phyloP scores from a whole-genome alignment of 2,888 invertebrate genomes.

The Operophtera brumata region DNA sequence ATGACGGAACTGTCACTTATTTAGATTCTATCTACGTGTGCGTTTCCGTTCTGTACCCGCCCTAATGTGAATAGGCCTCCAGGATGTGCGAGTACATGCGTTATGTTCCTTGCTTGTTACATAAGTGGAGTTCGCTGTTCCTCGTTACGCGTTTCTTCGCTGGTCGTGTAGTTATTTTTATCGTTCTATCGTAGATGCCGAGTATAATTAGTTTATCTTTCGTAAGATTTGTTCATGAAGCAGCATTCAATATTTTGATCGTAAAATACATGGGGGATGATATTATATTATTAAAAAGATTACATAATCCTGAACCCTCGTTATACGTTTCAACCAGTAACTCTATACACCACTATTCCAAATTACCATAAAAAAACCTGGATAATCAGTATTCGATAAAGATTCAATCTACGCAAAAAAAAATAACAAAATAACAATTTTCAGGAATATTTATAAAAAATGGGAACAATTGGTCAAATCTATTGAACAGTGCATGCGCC shows the following conservation, averaged over 20 bases:
- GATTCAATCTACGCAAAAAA: too few species aligned
- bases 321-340: too few species aligned
- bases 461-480: too few species aligned
- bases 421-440: too few species aligned
- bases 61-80: not conserved
- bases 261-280: not conserved
- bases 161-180: not conserved
- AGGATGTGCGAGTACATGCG: not conserved
- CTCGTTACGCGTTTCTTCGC: not conserved
- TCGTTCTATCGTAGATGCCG: not conserved
- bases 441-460: too few species aligned
- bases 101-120: not conserved
- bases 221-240: too few species aligned
- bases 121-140: slow-evolving; percentile 14
- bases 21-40: not conserved
- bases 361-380: too few species aligned
- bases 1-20: not conserved
- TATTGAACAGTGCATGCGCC: too few species aligned
- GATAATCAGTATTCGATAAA: too few species aligned
- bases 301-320: not conserved
- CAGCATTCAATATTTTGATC: too few species aligned
- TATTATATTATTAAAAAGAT: too few species aligned
- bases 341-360: too few species aligned
- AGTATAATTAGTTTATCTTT: not conserved
- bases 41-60: not conserved